Evolutionary conservation across 2,797 vertebrate genomes (phyloP), one percentile per base, ranked within the genome.

Genomic region (Malurus splendens): DNA sequence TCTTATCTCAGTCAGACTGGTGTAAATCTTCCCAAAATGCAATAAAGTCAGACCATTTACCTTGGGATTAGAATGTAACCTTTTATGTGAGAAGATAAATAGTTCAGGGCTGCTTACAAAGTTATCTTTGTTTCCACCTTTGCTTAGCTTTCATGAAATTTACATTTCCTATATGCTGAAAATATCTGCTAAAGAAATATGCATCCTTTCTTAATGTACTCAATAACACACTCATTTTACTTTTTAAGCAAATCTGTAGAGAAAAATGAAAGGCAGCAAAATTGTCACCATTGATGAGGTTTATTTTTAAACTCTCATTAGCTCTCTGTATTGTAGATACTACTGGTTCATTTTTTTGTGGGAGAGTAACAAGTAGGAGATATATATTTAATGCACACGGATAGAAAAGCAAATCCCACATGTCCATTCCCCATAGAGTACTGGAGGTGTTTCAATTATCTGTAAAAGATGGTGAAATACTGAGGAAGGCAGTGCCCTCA

Each of bases 1-100:
- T 72, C 9, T 70, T 87, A 73, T 88, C 67, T 59, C 62, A 24
- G 30, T 44, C 50, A 65, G 44, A 41, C 27, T 32, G 2, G 12
- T 62, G 36, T 66, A 90, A 81, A 90, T 86, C 66, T 90, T n/a
- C 19, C 11, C 9, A 32, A 81, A 7, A 32, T 57, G 28, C 52
- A 78, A n/a, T 86, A 48, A 73, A 79, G 22, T 78, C 41, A 55
- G 66, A 51, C 11, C 18, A 36, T 86, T 86, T 91, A 83, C 59
- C 22, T 75, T 86, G 55, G 36, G 66, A 89, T 92, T 78, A 92
- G 22, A 87, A 86, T 42, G 28, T 36, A 89, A 55, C 13, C 2
- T 51, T 28, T 65, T 80, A 27, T 17, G n/a, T n/a, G 18, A 80
- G 70, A 81, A 61, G 36, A 87, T 39, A 68, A 77, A 77, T 16